These are phyloP conservation scores for Megathymus violae DNA, from an alignment of 1,140 invertebrate genomes.

Conservation along the genomic window DNA sequence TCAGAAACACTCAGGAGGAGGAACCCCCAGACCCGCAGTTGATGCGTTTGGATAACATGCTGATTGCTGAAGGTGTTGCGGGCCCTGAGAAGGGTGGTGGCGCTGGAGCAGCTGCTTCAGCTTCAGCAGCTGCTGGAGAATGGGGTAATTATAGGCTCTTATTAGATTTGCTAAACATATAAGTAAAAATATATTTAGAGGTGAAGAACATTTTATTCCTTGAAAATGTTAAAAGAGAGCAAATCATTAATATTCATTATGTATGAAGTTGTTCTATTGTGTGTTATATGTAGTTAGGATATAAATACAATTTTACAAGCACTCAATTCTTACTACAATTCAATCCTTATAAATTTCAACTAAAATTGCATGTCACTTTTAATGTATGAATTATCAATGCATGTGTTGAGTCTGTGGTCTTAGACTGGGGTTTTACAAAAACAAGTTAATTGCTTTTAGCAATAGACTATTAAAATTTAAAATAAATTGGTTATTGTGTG, in stretches of 20 bases:
- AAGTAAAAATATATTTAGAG: too few relatives aligned
- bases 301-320: too few relatives aligned
- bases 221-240: too few relatives aligned
- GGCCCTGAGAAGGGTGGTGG: conserved; percentile 98
- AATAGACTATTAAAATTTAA: background rate
- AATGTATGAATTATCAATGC: conserved; percentile 27
- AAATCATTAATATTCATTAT: too few relatives aligned
- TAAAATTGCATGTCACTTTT: too few relatives aligned
- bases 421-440: background rate
- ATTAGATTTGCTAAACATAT: too few relatives aligned
- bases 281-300: too few relatives aligned
- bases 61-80: conserved; percentile 99
- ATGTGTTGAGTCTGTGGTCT: conserved; percentile 10
- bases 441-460: background rate
- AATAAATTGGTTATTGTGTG: background rate
- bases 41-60: conserved; percentile 99
- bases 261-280: too few relatives aligned
- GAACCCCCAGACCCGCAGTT: conserved; percentile 99
- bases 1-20: conserved; percentile 98
- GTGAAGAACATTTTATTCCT: too few relatives aligned
- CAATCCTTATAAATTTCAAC: too few relatives aligned
- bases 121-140: conserved; percentile 93
- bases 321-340: too few relatives aligned
- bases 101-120: conserved; percentile 94
- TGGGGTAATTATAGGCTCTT: too few relatives aligned